Percentiles rank a stretch among this genome's conserved stretches.
Evolutionary conservation across 2,113 vertebrate genomes (phyloP).

Genomic region (Pomatorhinus ruficollis): DNA sequence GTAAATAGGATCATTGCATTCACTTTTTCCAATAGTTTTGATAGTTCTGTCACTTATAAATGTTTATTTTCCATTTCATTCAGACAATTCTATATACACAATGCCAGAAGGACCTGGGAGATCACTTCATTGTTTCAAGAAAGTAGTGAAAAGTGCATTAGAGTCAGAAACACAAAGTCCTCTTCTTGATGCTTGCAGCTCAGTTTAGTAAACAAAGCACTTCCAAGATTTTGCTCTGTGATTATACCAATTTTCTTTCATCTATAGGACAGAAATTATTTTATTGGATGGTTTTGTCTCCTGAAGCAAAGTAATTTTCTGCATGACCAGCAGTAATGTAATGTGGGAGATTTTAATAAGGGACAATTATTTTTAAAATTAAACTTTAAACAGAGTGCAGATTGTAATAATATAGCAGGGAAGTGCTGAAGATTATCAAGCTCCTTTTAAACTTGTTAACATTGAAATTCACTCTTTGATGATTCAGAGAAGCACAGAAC

Average conservation of each 20-base stretch:
- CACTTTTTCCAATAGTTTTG: neutral
- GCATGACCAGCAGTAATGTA: constrained; percentile 74
- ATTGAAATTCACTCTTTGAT: neutral
- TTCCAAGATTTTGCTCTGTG: constrained; percentile 59
- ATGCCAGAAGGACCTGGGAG: neutral
- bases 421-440: constrained; percentile 30
- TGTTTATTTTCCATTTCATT: neutral
- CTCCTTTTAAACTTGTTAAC: constrained; percentile 33
- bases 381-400: constrained; percentile 71
- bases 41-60: neutral
- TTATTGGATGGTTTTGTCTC: constrained; percentile 68
- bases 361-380: constrained; percentile 77
- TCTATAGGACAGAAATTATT: constrained; percentile 53
- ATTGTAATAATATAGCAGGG: constrained; percentile 49
- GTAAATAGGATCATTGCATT: neutral
- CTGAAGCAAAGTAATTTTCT: constrained; percentile 78
- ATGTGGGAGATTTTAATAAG: constrained; percentile 73
- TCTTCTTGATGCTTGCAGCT: neutral
- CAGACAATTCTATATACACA: neutral
- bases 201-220: constrained; percentile 55
- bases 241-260: constrained; percentile 73
- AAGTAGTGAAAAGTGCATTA: neutral
- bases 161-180: neutral
- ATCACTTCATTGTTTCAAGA: neutral
- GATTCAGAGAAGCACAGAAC: neutral